Conservation (phyloP, 2,113 vertebrate species). For the Sorex araneus region DNA sequence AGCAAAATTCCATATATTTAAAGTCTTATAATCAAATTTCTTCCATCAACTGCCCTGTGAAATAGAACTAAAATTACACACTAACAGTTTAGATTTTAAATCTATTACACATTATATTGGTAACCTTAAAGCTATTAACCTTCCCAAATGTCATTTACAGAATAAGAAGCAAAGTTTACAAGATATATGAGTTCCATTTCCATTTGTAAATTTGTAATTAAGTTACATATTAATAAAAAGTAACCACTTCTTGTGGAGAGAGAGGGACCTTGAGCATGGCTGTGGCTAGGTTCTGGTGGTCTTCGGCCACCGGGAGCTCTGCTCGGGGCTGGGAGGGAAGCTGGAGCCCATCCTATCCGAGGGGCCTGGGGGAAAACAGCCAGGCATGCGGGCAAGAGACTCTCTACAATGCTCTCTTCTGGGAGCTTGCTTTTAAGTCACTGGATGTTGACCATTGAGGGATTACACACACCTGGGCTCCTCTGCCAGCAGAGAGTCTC, state of each 20-base stretch:
- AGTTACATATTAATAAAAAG: not conserved
- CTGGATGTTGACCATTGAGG: too few relatives aligned
- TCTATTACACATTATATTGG: not conserved
- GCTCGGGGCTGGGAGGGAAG: too few relatives aligned
- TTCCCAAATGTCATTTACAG: not conserved
- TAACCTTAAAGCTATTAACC: not conserved
- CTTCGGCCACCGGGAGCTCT: too few relatives aligned
- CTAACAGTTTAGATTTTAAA: not conserved
- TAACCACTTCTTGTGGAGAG: not conserved
- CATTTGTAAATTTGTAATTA: constrained; percentile 2
- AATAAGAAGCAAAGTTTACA: constrained; percentile 15
- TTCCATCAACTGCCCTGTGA: not conserved
- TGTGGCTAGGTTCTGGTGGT: too few relatives aligned
- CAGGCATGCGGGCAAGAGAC: too few relatives aligned
- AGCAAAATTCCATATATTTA: constrained; percentile 27
- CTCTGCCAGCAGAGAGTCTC: too few relatives aligned
- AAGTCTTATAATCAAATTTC: not conserved
- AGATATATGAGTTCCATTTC: not conserved
- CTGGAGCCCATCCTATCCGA: too few relatives aligned
- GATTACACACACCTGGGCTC: too few relatives aligned
- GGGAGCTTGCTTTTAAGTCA: too few relatives aligned
- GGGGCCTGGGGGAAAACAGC: too few relatives aligned
- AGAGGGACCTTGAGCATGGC: too few relatives aligned
- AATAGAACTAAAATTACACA: not conserved
- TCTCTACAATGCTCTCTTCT: too few relatives aligned